Percentiles rank a stretch among this genome's conserved stretches.
These are phyloP conservation scores for Picathartes gymnocephalus DNA, from an alignment of 2,113 vertebrate species.

Conservation along the genomic window DNA sequence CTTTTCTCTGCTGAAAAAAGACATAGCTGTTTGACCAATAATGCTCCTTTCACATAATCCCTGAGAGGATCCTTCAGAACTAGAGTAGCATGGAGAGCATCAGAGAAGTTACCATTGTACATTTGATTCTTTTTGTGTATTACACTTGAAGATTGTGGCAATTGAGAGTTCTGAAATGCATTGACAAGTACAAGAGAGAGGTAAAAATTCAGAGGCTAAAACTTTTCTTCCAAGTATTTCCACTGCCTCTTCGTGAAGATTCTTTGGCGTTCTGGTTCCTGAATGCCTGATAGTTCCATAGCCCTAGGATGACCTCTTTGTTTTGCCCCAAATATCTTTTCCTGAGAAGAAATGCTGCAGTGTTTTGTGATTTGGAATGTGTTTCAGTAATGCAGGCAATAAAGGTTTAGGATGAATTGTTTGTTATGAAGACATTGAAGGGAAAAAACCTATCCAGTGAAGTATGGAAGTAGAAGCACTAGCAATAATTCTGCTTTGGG, in stretches of 20 bases:
- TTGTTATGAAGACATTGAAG: not conserved
- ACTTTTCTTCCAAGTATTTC: not conserved
- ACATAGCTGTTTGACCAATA: not conserved
- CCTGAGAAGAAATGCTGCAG: not conserved
- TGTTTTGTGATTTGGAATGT: not conserved
- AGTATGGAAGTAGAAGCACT: not conserved
- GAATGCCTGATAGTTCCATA: not conserved
- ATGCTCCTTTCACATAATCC: not conserved
- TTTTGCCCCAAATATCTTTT: not conserved
- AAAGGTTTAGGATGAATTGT: constrained; percentile 12
- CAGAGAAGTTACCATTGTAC: not conserved
- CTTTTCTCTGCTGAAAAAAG: not conserved
- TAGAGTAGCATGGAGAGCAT: not conserved
- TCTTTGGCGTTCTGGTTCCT: not conserved
- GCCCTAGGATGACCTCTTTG: not conserved
- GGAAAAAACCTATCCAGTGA: not conserved
- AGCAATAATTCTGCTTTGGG: constrained; percentile 29
- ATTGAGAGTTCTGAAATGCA: not conserved
- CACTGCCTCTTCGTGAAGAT: not conserved
- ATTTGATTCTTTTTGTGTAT: not conserved
- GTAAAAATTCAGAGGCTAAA: not conserved
- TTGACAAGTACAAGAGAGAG: not conserved
- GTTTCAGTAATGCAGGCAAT: not conserved
- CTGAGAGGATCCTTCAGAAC: not conserved
- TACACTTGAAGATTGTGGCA: not conserved